Conservation (phyloP, 2,888 invertebrate genomes). For the Alcis repandata region DNA sequence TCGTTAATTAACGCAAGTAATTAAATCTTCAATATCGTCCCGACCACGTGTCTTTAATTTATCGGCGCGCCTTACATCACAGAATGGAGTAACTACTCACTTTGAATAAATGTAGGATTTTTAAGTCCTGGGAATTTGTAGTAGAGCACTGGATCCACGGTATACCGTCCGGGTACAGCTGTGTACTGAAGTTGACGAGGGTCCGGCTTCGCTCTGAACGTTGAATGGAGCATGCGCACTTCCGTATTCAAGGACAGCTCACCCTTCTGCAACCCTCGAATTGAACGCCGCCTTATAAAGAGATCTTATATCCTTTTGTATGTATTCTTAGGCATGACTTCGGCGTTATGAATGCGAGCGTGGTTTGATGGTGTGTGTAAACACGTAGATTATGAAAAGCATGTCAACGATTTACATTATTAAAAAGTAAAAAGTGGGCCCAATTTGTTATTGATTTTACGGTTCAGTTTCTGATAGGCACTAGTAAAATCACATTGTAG, state of each 20-base stretch:
- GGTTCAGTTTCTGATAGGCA: too few relatives aligned
- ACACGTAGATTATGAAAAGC: neutral
- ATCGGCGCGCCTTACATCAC: neutral
- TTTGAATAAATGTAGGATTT: constrained; percentile 77
- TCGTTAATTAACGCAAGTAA: constrained; percentile 39
- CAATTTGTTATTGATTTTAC: too few relatives aligned
- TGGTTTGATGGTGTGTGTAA: neutral
- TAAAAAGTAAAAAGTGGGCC: too few relatives aligned
- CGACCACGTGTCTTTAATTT: neutral
- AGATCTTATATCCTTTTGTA: constrained; percentile 52
- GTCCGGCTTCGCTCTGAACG: constrained; percentile 56
- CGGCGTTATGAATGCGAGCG: neutral
- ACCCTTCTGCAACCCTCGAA: constrained; percentile 71
- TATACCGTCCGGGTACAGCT: constrained; percentile 66
- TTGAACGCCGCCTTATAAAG: constrained; percentile 60
- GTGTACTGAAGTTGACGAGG: constrained; percentile 76
- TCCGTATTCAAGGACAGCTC: constrained; percentile 54
- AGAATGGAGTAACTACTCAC: constrained; percentile 59
- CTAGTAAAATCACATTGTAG: too few relatives aligned
- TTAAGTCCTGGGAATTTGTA: constrained; percentile 70
- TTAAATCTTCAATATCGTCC: constrained; percentile 12
- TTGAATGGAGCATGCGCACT: constrained; percentile 80
- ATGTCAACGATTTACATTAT: neutral
- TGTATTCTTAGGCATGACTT: neutral
- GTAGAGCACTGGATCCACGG: constrained; percentile 49